Base-by-base conservation (phyloP, 2,888 invertebrate species). In the Protonemura montana region DNA sequence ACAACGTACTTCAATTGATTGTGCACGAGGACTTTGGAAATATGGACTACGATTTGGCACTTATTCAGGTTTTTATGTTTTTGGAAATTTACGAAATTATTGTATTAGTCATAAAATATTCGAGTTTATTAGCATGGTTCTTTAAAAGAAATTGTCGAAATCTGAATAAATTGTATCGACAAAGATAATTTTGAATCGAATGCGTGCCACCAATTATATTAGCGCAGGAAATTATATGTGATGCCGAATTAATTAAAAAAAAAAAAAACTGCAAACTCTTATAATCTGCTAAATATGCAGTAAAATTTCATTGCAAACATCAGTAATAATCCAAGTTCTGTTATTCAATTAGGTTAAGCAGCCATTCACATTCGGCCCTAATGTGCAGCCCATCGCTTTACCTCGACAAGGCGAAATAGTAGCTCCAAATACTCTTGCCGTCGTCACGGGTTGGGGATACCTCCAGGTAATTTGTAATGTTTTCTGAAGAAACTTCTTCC, bases 331-430 rank as follows among this genome's bases (percentile, higher is more conserved):
- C 35, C 5, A 35, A 35, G 35, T 35, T 6, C 35, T 35, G 35
- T 35, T 76, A 6, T n/a, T 27, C 27, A 10, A 27, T 27, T 26
- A 85, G 26, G 78, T 85, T 28, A 16, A 27, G 28, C n/a, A 78
- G 16, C 78, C 78, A 28, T 78, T 78, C 78, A 28, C 2, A 6
- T 78, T 27, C 78, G 89, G 89, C 89, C 91, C 76, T 91, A 90
- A 90, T 25, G 91, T 93, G 0, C 89, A 91, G 87, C 78, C 78
- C n/a, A 28, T 78, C 2, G 26, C 3, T 26, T n/a, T 78, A 91
- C 92, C 0, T 92, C 93, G 30, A 25, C 83, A 0, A 87, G 91
- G 87, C 90, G 86, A 21, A 0, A 89, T 89, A 41, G 88, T 91
- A 28, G 10, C 78, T 7, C 27, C 78, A 2, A n/a, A 28, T 2